Base-by-base conservation (phyloP, 2,888 invertebrate species). In the Griposia aprilina region DNA sequence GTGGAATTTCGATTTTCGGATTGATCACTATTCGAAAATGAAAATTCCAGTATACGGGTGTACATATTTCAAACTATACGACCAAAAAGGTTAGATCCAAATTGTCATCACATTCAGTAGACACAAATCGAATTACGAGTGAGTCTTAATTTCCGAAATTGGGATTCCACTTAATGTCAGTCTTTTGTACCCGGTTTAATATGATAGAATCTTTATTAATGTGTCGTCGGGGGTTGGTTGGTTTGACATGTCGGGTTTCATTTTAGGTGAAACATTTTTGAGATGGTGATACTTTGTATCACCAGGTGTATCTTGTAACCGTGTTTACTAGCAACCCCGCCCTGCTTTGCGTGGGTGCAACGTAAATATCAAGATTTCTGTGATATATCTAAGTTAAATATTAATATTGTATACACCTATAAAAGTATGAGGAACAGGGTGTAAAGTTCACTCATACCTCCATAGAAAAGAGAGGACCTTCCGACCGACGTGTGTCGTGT, bases 111-210 rank as follows among this genome's bases (percentile, higher is more conserved):
- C 71, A 74, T 77, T 84, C 30, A 30, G 7, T 41, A 67, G 23
- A 57, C 60, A 68, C 72, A 76, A 79, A 82, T 88, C 82, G 82
- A 90, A 90, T 91, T 88, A 75, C 23, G 36, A 48, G 36, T 26
- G 90, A 83, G 85, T 85, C 85, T 87, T 86, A 87, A 90, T 88
- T 88, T 75, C 69, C 59, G 6, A 88, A 90, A 90, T 92, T 89
- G 87, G 85, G 87, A 91, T 90, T 82, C 70, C 52, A 63, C 76
- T 70, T 63, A 70, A 74, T 67, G 55, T 78, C 52, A 41, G 17
- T 41, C 52, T 69, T 70, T 70, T 76, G 65, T 50, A 63, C 59
- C 45, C 36, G 50, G 41, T 76, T 80, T 78, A 66, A 80, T 79
- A 71, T 74, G 68, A 74, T 57, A 52, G 41, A 76, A 81, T 86